A percentile compares a stretch with the other conserved stretches of the same genome.
These are phyloP conservation scores for Diplodus puntazzo DNA, from an alignment of 2,797 vertebrate genomes.

Conservation along the genomic window DNA sequence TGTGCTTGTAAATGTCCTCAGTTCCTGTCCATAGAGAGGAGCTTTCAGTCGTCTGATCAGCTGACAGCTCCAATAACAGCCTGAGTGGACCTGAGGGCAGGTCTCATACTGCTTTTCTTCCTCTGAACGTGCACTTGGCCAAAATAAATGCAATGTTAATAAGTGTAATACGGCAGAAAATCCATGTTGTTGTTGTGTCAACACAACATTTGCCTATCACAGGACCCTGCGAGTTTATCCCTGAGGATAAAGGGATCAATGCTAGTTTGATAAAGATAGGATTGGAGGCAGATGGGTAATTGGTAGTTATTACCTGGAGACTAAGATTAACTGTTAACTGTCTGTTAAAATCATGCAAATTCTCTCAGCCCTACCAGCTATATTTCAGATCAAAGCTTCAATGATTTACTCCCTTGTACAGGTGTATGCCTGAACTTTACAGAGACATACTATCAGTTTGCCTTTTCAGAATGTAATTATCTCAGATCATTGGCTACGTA, in stretches of 20 bases:
- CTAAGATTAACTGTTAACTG: constrained; percentile 30
- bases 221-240: constrained; percentile 23
- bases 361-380: constrained; percentile 7
- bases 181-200: constrained; percentile 40
- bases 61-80: constrained; percentile 46
- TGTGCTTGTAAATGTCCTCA: not conserved
- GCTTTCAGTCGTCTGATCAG: constrained; percentile 17
- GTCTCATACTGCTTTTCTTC: not conserved
- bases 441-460: constrained; percentile 26
- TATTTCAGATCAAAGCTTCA: constrained; percentile 42
- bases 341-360: constrained; percentile 65
- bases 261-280: constrained; percentile 31
- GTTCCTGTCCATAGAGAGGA: constrained; percentile 7
- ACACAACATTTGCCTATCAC: constrained; percentile 32
- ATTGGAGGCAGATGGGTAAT: constrained; percentile 32
- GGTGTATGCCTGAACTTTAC: constrained; percentile 1
- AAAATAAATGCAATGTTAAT: constrained; percentile 11
- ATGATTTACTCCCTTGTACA: not conserved
- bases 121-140: not conserved
- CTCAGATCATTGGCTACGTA: constrained; percentile 2
- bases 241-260: constrained; percentile 36
- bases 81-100: constrained; percentile 19
- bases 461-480: constrained; percentile 25
- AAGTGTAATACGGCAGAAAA: not conserved
- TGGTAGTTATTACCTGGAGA: constrained; percentile 40